These are phyloP conservation scores for Microhierax caerulescens DNA, from an alignment of 2,797 vertebrate genomes.

Conservation along the genomic window DNA sequence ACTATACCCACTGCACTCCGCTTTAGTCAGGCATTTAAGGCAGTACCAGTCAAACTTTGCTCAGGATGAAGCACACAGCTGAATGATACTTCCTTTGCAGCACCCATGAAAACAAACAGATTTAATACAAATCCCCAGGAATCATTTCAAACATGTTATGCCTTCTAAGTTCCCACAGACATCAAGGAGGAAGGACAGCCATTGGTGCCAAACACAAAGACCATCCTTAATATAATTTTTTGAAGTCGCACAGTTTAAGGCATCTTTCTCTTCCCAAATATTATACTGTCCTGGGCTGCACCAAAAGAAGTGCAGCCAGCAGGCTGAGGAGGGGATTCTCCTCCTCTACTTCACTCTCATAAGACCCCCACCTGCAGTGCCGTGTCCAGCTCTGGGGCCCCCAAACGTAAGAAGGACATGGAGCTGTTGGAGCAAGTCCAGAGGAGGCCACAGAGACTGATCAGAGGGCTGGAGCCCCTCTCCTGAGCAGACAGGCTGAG, in stretches of 20 bases:
- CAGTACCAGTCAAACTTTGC: not conserved
- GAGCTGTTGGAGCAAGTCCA: too few species aligned
- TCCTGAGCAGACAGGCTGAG: too few species aligned
- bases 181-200: not conserved
- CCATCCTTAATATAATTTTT: not conserved
- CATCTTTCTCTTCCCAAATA: not conserved
- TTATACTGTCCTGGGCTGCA: too few species aligned
- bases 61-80: not conserved
- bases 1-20: rapidly evolving
- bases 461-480: too few species aligned
- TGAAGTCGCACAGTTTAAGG: not conserved
- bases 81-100: not conserved
- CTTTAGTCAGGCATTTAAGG: not conserved
- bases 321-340: too few species aligned
- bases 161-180: not conserved
- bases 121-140: rapidly evolving
- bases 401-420: too few species aligned
- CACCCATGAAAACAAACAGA: not conserved
- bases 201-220: too few species aligned
- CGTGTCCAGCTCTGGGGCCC: too few species aligned
- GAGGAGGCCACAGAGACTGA: too few species aligned
- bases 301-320: too few species aligned
- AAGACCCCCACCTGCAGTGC: too few species aligned
- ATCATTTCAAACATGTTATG: rapidly evolving
- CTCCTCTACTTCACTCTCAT: too few species aligned